phyloP scores from a whole-genome alignment of 2,797 vertebrate species.

The Melanotaenia trifasciata region DNA sequence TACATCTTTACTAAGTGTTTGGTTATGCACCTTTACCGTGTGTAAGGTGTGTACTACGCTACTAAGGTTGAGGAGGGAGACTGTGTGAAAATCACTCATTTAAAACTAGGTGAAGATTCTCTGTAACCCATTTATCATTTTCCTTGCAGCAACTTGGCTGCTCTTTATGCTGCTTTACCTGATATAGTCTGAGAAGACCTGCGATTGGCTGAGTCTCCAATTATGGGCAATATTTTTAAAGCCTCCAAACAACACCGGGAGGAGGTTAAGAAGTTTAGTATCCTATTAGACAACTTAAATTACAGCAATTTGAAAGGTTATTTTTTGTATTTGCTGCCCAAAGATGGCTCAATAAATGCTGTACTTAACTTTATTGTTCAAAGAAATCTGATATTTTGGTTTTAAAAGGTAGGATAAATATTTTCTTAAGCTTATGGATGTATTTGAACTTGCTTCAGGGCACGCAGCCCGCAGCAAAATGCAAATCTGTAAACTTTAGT shows the following conservation, averaged over 20 bases:
- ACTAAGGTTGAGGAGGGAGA: background rate
- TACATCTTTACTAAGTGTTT: background rate
- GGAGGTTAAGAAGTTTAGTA: too few relatives aligned
- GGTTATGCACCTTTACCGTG: background rate
- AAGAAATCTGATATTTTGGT: background rate
- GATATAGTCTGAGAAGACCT: too few relatives aligned
- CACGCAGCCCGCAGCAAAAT: constrained; percentile 10
- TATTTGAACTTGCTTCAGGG: constrained; percentile 3
- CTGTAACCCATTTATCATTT: background rate
- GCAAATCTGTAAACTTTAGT: background rate
- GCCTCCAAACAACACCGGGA: too few relatives aligned
- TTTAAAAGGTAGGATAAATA: background rate
- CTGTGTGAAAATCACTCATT: background rate
- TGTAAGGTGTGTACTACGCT: background rate
- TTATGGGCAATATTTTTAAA: too few relatives aligned
- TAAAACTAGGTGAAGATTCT: background rate
- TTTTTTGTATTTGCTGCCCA: too few relatives aligned
- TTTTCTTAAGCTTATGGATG: background rate
- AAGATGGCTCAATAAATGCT: too few relatives aligned
- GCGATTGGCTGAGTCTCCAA: too few relatives aligned
- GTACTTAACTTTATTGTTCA: background rate
- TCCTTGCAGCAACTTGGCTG: background rate
- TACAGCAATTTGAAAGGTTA: too few relatives aligned
- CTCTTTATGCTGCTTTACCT: too few relatives aligned
- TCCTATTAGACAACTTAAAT: too few relatives aligned